Percentiles rank a stretch among this genome's conserved stretches.
Evolutionary conservation across 2,113 vertebrate species (phyloP).

Genomic region (Triplophysa dalaica): DNA sequence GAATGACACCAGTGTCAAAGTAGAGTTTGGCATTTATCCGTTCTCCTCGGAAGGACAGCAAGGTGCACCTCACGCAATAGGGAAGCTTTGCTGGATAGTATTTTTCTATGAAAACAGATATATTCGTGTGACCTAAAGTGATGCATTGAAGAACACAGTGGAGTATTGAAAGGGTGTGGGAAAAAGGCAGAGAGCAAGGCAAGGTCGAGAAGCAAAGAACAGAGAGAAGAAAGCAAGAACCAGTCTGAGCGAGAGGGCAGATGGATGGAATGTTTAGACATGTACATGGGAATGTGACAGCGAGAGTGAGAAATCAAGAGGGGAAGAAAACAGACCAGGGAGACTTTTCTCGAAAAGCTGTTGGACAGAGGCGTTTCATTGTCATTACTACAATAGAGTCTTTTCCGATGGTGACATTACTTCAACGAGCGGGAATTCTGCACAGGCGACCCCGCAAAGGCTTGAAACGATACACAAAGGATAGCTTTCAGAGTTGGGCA

Average conservation of each 20-base stretch:
- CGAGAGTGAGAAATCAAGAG: constrained; percentile 76
- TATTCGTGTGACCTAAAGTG: constrained; percentile 13
- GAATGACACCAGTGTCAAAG: constrained; percentile 22
- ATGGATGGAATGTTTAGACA: constrained; percentile 78
- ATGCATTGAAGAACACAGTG: constrained; percentile 30
- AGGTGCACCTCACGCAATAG: neutral
- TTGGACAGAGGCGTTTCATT: constrained; percentile 80
- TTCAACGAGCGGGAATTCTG: constrained; percentile 81
- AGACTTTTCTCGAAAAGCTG: constrained; percentile 75
- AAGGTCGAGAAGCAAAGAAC: constrained; percentile 34
- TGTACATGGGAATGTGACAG: constrained; percentile 75
- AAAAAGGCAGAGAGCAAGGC: constrained; percentile 50
- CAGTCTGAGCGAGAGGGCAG: constrained; percentile 70
- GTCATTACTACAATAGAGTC: constrained; percentile 81
- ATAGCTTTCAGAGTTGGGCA: constrained; percentile 73
- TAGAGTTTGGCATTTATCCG: constrained; percentile 7
- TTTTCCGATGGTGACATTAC: constrained; percentile 82
- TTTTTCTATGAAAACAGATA: constrained; percentile 30
- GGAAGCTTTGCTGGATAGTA: constrained; percentile 62
- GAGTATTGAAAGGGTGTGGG: constrained; percentile 29
- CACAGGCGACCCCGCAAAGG: constrained; percentile 76
- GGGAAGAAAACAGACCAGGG: constrained; percentile 76
- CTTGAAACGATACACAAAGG: constrained; percentile 74
- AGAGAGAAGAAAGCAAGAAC: constrained; percentile 60
- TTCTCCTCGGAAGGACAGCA: neutral